Evolutionary conservation across 2,888 invertebrate species (phyloP), one percentile per base, ranked within the genome.

Genomic region (Tortrix viridana): DNA sequence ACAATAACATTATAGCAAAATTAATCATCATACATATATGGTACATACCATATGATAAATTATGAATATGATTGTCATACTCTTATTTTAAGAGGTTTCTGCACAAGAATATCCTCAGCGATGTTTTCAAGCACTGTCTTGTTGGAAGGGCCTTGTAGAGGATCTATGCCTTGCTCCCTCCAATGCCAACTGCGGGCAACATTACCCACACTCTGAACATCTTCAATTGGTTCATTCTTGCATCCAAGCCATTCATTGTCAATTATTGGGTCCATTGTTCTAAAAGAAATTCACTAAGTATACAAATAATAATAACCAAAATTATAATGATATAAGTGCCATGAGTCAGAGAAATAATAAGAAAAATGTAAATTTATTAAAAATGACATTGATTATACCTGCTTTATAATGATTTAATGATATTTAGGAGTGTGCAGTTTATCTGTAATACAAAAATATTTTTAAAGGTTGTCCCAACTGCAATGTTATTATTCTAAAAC

Each of bases 41-140:
- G 3, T 32, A 32, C 3, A 12, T 3, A 4, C 5, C n/a, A 41
- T 16, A n/a, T 41, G 4, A 41, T 41, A 41, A 41, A 16, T 41
- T 41, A 41, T 41, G 14, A n/a, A 41, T 16, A 6, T 16, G 48
- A 19, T 41, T 26, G 0, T 23, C 89, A 85, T 83, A 95, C 95
- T 88, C 94, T 89, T 82, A 94, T 95, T 74, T 93, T 92, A 37
- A 92, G 83, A 69, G 93, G 91, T 74, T 94, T 95, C 69, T 92
- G 86, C 18, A 95, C 93, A 66, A 95, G 89, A 70, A 93, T 93
- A 73, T 94, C 94, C 79, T 95, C 95, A n/a, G 95, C 95, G 68
- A 93, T 88, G 70, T 93, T 93, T 79, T 94, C 93, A 64, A 94
- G 88, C 48, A 93, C 93, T 46, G 85, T 89, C 58, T 92, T 93